These are phyloP conservation scores for Gymnobelideus leadbeateri DNA, from an alignment of 2,113 vertebrate species.

Conservation along the genomic window DNA sequence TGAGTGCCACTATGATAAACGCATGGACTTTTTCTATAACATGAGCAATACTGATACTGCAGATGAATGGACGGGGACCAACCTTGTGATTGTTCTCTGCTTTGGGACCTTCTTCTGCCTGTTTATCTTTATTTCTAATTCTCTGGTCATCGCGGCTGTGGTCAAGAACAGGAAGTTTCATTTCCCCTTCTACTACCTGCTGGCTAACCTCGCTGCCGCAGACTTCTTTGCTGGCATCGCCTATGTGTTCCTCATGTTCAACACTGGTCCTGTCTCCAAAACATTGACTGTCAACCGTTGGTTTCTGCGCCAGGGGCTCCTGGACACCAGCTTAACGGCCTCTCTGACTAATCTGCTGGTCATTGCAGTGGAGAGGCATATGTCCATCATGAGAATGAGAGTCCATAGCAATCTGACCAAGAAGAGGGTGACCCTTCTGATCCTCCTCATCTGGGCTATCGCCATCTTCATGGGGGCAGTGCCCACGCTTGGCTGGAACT, in stretches of 20 bases:
- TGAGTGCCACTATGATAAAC: slow-evolving; percentile 90
- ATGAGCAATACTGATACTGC: slow-evolving; percentile 84
- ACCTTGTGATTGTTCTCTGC: slow-evolving; percentile 90
- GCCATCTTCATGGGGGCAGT: slow-evolving; percentile 96
- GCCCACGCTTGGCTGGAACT: slow-evolving; percentile 97
- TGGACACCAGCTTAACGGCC: slow-evolving; percentile 95
- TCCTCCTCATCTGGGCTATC: slow-evolving; percentile 92
- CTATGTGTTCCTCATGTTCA: slow-evolving; percentile 97
- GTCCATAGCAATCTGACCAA: slow-evolving; percentile 96
- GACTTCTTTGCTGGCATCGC: slow-evolving; percentile 98
- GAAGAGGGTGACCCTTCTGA: slow-evolving; percentile 94
- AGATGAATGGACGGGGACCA: slow-evolving; percentile 87
- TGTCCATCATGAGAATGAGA: slow-evolving; percentile 94
- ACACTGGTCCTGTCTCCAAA: slow-evolving; percentile 91
- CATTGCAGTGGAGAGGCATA: slow-evolving; percentile 96
- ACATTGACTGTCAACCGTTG: slow-evolving; percentile 91
- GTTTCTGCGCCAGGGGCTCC: slow-evolving; percentile 95
- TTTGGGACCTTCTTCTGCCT: slow-evolving; percentile 94
- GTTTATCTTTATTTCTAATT: slow-evolving; percentile 97
- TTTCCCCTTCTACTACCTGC: slow-evolving; percentile 97
- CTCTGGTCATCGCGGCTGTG: slow-evolving; percentile 94
- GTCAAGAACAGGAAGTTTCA: slow-evolving; percentile 96
- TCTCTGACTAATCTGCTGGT: slow-evolving; percentile 95
- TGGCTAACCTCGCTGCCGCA: slow-evolving; percentile 95
- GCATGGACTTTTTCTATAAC: slow-evolving; percentile 96